These are phyloP conservation scores for Xyrichtys novacula DNA, from an alignment of 2,797 vertebrate genomes.

Conservation along the genomic window DNA sequence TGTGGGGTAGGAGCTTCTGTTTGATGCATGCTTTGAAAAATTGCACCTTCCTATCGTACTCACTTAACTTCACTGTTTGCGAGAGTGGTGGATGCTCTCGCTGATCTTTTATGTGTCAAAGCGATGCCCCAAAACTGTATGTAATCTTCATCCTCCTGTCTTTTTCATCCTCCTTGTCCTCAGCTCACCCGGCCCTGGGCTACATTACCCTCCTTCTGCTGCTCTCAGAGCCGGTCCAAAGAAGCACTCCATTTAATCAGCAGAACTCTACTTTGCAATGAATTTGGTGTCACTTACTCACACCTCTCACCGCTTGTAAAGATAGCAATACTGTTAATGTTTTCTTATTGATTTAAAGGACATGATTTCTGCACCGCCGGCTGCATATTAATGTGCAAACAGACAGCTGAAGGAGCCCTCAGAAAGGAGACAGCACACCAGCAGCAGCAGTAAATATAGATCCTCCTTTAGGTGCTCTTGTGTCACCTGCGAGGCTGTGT, in stretches of 20 bases:
- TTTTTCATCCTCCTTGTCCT: constrained; percentile 50
- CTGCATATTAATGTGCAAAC: constrained; percentile 23
- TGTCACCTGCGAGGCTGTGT: constrained; percentile 7
- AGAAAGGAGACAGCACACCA: constrained; percentile 22
- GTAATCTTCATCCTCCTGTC: constrained; percentile 24
- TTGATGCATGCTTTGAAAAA: constrained; percentile 22
- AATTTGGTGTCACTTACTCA: constrained; percentile 48
- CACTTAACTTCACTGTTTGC: constrained; percentile 4
- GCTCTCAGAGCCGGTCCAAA: constrained; percentile 34
- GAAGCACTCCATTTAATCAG: constrained; percentile 69
- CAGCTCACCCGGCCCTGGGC: constrained; percentile 36
- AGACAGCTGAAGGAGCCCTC: constrained; percentile 14
- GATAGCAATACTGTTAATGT: constrained; percentile 56
- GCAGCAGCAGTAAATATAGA: constrained; percentile 12
- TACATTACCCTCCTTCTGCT: constrained; percentile 33
- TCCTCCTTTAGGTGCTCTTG: constrained; percentile 17
- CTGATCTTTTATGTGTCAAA: constrained; percentile 13
- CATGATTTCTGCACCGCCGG: constrained; percentile 21
- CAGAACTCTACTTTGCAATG: constrained; percentile 42
- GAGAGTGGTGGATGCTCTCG: constrained; percentile 8
- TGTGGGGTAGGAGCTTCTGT: background rate
- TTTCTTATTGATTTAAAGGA: constrained; percentile 58
- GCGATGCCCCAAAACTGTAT: constrained; percentile 32
- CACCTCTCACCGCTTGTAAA: constrained; percentile 32
- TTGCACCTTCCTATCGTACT: constrained; percentile 15